Conservation (phyloP, 1,140 invertebrate species). For the Ceratosolen solmsi region DNA sequence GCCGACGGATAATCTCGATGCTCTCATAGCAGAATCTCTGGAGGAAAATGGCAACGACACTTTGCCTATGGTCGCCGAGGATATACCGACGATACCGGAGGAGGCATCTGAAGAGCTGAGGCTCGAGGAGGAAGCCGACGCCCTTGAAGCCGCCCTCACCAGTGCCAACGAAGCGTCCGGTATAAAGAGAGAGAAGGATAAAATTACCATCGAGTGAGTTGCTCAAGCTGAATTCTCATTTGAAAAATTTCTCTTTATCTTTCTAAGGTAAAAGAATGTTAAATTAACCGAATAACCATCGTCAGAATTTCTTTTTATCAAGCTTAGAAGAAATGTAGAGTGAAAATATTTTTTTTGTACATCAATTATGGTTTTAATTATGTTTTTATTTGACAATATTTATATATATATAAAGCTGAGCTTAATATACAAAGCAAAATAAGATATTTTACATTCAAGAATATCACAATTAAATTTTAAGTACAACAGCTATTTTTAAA, state of each 20-base stretch:
- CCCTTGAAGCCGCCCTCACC: conserved; percentile 58
- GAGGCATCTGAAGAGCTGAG: conserved; percentile 70
- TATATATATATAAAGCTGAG: too few relatives aligned
- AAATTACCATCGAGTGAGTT: conserved; percentile 50
- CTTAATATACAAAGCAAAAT: too few relatives aligned
- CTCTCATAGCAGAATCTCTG: conserved; percentile 60
- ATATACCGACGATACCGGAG: conserved; percentile 71
- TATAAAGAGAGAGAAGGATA: conserved; percentile 42
- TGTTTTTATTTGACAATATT: too few relatives aligned
- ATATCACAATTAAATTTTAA: too few relatives aligned
- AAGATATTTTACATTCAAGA: too few relatives aligned
- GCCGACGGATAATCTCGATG: conserved; percentile 66
- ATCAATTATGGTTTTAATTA: too few relatives aligned
- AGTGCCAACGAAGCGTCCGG: conserved; percentile 53
- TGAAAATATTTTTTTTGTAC: too few relatives aligned
- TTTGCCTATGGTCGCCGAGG: conserved; percentile 62
- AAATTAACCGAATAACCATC: too few relatives aligned
- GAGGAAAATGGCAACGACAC: conserved; percentile 67
- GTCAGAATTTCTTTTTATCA: too few relatives aligned
- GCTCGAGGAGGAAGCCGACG: conserved; percentile 67
- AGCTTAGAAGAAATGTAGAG: too few relatives aligned
- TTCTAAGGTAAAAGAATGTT: too few relatives aligned
- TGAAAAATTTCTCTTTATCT: background rate
- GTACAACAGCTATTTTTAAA: too few relatives aligned
- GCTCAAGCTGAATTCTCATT: background rate